Base-by-base conservation (phyloP, 2,113 vertebrate species). In the Cygnus atratus region DNA sequence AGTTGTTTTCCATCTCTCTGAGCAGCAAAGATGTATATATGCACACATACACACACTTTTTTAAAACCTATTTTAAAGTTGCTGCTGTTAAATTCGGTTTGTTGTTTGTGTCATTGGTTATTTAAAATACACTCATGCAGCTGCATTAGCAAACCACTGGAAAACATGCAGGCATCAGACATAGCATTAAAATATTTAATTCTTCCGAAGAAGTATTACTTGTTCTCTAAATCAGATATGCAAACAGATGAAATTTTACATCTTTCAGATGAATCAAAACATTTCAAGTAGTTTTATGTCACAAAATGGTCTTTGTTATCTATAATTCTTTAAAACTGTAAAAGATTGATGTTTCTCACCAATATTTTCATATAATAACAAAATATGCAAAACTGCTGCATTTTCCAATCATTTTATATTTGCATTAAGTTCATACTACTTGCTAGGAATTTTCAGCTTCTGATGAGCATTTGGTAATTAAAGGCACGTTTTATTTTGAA, bases 381-480 rank as follows among this genome's bases (percentile, higher is more conserved):
- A 76, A 3, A 39, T 61, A 75, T 92, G 71, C 63, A 68, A 84
- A 65, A 92, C 13, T 79, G 66, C 54, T 93, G 90, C 11, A 72
- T 55, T 46, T 87, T 65, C 35, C 77, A 81, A 44, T 43, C 61
- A 63, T 80, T 89, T 68, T 44, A 59, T 73, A 86, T 71, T 87
- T 92, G 57, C 74, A 90, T 35, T 54, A 48, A 85, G 15, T 50
- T 90, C 91, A 55, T 88, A 37, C 77, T 93, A 80, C 71, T 91
- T 95, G 86, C 76, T 95, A 84, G 74, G 25, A 72, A 24, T 35
- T 74, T 87, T 68, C 62, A 62, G 61, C 73, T 96, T 97, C 96
- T 98, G 96, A 97, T 80, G 62, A 97, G 76, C 65, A 81, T 72
- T 76, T 90, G 75, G 95, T 97, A 93, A 81, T 94, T 71, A 89